A percentile compares a stretch with the other conserved stretches of the same genome.
These are phyloP conservation scores for Hemiscyllium ocellatum DNA, from an alignment of 2,113 vertebrate genomes.

Conservation along the genomic window DNA sequence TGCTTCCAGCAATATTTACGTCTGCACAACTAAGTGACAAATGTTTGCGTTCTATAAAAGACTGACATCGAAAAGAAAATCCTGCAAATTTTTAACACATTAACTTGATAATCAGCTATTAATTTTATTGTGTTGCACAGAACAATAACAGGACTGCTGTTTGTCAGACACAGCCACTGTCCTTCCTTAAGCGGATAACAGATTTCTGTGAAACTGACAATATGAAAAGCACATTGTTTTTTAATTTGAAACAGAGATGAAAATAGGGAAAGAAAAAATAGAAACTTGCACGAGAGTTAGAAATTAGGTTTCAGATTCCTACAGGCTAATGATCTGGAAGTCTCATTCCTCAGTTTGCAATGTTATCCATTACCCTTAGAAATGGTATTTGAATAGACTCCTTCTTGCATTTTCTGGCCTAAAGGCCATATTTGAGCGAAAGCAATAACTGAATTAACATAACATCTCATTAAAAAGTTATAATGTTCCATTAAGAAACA, in stretches of 20 bases:
- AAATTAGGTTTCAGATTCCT: not conserved
- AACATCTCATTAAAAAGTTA: not conserved
- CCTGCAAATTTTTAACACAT: not conserved
- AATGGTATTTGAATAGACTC: not conserved
- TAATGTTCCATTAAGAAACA: not conserved
- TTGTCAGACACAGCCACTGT: not conserved
- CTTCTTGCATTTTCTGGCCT: not conserved
- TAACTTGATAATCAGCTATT: not conserved
- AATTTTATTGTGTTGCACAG: not conserved
- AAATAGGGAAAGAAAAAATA: not conserved
- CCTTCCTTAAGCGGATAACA: not conserved
- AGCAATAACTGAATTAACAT: not conserved
- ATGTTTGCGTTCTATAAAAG: not conserved
- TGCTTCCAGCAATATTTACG: not conserved
- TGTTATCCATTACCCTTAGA: not conserved
- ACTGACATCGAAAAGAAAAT: not conserved
- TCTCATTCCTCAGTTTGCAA: not conserved
- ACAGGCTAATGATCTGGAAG: not conserved
- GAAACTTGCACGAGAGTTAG: not conserved
- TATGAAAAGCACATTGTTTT: not conserved
- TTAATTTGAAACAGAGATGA: not conserved
- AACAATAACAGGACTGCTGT: not conserved
- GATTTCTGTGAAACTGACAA: not conserved
- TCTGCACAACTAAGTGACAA: not conserved
- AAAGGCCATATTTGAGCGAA: not conserved